phyloP scores from a whole-genome alignment of 1,140 invertebrate genomes.

The Sycophaga agraensis region DNA sequence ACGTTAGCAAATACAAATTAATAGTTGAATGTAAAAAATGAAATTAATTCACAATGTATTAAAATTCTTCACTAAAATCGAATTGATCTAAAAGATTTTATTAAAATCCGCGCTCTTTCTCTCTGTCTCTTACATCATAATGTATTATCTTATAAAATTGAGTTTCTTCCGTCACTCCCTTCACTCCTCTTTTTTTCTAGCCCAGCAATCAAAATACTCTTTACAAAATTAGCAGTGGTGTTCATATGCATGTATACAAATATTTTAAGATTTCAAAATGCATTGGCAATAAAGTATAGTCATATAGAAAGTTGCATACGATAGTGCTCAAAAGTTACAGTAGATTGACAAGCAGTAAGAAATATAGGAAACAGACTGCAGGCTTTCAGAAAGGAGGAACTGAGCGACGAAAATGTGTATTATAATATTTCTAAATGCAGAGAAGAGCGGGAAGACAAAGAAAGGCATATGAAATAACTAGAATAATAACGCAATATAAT shows the following conservation, averaged over 20 bases:
- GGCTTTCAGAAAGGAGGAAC: conserved; percentile 27
- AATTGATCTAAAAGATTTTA: too few species aligned
- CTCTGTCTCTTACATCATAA: conserved; percentile 19
- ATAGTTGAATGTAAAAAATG: too few species aligned
- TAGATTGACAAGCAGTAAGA: conserved; percentile 26
- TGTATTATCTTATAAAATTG: too few species aligned
- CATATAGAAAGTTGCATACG: conserved; percentile 12
- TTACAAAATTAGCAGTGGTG: background rate
- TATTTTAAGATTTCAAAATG: conserved; percentile 5
- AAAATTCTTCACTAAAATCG: too few species aligned
- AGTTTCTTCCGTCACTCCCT: conserved; percentile 16
- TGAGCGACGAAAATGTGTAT: conserved; percentile 24
- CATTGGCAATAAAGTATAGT: conserved; percentile 16
- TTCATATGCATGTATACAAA: background rate
- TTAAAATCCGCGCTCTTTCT: too few species aligned
- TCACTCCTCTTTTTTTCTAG: conserved; percentile 20
- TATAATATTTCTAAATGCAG: conserved; percentile 20
- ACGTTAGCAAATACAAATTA: too few species aligned
- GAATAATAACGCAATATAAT: conserved; percentile 8
- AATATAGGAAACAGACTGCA: conserved; percentile 24
- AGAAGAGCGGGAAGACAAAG: conserved; percentile 26
- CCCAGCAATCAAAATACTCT: conserved; percentile 16
- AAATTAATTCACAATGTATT: too few species aligned
- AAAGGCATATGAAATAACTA: conserved; percentile 25
- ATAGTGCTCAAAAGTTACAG: conserved; percentile 24